Percentiles rank a stretch among this genome's conserved stretches.
These are phyloP conservation scores for Cheilosia urbana DNA, from an alignment of 2,888 invertebrate genomes.

Conservation along the genomic window DNA sequence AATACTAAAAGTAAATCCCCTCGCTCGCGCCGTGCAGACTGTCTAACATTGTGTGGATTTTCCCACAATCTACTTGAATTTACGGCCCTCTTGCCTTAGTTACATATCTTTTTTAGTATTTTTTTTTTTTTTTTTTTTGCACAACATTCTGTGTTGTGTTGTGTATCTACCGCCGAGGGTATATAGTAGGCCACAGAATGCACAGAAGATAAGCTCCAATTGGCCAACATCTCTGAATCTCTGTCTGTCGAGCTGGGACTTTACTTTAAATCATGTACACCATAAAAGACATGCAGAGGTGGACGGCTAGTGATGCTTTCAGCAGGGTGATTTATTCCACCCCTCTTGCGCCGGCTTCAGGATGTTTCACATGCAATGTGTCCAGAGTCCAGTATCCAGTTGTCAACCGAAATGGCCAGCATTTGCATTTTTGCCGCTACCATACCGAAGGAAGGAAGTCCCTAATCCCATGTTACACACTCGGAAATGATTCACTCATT, in stretches of 20 bases:
- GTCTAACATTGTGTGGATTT: constrained; percentile 38
- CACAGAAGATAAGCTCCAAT: constrained; percentile 14
- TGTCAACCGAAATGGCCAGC: constrained; percentile 23
- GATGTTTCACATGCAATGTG: neutral
- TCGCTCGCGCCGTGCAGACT: neutral
- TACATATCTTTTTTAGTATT: constrained; percentile 5
- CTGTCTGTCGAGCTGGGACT: constrained; percentile 9
- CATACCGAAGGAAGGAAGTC: constrained; percentile 40
- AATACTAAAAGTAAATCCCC: constrained; percentile 46
- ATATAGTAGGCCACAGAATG: neutral
- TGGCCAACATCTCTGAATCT: constrained; percentile 5
- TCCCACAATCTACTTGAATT: constrained; percentile 65
- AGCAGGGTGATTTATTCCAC: constrained; percentile 41
- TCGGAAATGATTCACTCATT: constrained; percentile 62
- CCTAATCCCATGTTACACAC: constrained; percentile 54
- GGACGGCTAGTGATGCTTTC: constrained; percentile 39
- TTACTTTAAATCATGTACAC: constrained; percentile 43
- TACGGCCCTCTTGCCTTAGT: constrained; percentile 37
- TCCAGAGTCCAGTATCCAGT: neutral
- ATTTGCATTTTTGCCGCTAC: constrained; percentile 33
- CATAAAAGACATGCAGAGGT: constrained; percentile 46
- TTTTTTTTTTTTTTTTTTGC: no score
- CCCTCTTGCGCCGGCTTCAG: neutral
- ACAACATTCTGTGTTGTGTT: constrained; percentile 11
- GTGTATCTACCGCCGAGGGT: neutral